Conservation (phyloP, 2,888 invertebrate species). For the Napeogenes inachia region DNA sequence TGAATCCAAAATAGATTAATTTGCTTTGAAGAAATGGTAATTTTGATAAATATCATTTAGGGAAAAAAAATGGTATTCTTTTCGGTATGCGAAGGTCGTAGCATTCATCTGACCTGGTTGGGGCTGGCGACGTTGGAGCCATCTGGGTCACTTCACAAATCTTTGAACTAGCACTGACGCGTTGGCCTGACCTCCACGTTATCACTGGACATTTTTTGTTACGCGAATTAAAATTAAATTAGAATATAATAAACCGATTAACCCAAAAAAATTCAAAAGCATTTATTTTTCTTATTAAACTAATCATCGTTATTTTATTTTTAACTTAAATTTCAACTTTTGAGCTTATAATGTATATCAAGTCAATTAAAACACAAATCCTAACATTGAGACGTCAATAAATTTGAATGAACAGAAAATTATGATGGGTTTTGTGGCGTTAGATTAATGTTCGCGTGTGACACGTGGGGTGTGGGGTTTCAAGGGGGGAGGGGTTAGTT, state of each 20-base stretch:
- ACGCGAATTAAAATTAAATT: no score
- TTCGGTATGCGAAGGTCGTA: conserved; percentile 51
- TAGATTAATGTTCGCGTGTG: conserved; percentile 73
- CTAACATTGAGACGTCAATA: conserved; percentile 40
- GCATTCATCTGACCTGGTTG: conserved; percentile 69
- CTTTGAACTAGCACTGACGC: conserved; percentile 25
- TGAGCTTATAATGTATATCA: background rate
- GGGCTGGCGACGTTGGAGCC: conserved; percentile 70
- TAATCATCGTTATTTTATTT: no score
- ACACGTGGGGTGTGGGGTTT: conserved; percentile 53
- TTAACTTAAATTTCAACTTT: no score
- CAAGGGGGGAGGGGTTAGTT: conserved; percentile 32
- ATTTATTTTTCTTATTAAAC: no score
- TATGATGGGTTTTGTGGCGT: conserved; percentile 55
- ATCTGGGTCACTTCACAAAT: conserved; percentile 64
- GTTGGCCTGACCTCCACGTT: conserved; percentile 7
- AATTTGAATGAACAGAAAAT: conserved; percentile 44
- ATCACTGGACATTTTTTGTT: background rate
- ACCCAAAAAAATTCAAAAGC: no score
- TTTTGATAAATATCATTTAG: conserved; percentile 20
- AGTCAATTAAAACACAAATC: conserved; percentile 39
- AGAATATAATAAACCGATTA: no score
- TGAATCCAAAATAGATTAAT: no score
- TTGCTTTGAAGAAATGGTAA: background rate
- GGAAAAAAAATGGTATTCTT: conserved; percentile 36